These are phyloP conservation scores for Prochilodus magdalenae DNA, from an alignment of 2,113 vertebrate species.

Conservation along the genomic window DNA sequence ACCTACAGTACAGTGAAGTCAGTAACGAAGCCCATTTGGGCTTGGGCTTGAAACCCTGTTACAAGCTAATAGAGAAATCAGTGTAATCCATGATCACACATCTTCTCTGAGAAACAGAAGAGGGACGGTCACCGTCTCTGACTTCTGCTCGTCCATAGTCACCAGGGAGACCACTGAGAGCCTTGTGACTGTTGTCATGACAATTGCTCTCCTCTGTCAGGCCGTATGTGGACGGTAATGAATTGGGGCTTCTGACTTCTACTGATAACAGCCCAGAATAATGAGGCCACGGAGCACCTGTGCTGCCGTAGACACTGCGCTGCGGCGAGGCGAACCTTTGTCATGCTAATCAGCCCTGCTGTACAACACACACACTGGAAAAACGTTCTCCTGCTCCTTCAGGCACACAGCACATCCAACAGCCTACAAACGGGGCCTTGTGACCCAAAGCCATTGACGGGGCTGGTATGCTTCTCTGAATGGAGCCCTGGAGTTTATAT, in stretches of 20 bases:
- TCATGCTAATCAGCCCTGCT: constrained; percentile 43
- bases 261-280: constrained; percentile 44
- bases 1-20: too few relatives aligned
- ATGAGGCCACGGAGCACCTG: constrained; percentile 41
- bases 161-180: constrained; percentile 42
- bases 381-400: constrained; percentile 13
- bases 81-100: not conserved
- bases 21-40: too few relatives aligned
- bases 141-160: constrained; percentile 30
- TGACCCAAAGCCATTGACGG: constrained; percentile 3
- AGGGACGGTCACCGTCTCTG: not conserved
- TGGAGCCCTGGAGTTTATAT: not conserved
- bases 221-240: constrained; percentile 38
- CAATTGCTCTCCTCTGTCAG: constrained; percentile 26
- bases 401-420: not conserved
- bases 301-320: not conserved
- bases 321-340: constrained; percentile 23
- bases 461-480: not conserved
- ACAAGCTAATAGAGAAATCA: not conserved
- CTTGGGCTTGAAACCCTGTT: not conserved
- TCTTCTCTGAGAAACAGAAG: not conserved
- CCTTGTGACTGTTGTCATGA: constrained; percentile 53
- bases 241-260: constrained; percentile 31
- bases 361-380: not conserved
- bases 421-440: not conserved